phyloP scores from a whole-genome alignment of 2,113 vertebrate species.

The Poeciliopsis retropinna region DNA sequence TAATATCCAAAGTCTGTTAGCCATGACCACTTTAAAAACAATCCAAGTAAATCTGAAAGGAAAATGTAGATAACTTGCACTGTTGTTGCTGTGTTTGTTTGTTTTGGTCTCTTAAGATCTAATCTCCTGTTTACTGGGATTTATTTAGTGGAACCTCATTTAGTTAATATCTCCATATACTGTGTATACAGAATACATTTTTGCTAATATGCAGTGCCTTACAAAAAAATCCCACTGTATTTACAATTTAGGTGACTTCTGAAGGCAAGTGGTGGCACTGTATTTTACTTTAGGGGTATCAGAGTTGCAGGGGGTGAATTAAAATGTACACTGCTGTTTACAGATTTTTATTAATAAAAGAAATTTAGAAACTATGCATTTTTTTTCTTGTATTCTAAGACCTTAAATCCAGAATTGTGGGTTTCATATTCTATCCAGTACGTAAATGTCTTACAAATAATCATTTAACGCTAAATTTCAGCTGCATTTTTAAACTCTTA shows the following conservation, averaged over 20 bases:
- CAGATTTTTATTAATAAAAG: neutral
- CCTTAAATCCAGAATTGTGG: neutral
- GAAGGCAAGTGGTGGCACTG: neutral
- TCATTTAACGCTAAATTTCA: neutral
- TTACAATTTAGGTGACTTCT: neutral
- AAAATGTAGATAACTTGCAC: neutral
- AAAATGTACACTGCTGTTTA: neutral
- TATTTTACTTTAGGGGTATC: neutral
- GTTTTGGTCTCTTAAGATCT: neutral
- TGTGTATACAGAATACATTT: neutral
- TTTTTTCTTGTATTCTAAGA: neutral
- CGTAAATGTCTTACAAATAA: conserved; percentile 18
- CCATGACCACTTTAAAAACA: neutral
- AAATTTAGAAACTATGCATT: neutral
- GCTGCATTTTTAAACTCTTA: neutral
- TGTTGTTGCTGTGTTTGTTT: neutral
- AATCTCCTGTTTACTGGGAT: neutral
- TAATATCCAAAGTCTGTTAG: neutral
- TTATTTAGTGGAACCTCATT: neutral
- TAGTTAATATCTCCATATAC: neutral
- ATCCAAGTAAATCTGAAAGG: neutral
- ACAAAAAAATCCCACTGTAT: neutral
- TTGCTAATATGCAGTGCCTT: neutral
- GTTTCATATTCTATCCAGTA: neutral
- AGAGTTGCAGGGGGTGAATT: neutral